Evolutionary conservation across 2,113 vertebrate genomes (phyloP).

Genomic region (Gila orcuttii): DNA sequence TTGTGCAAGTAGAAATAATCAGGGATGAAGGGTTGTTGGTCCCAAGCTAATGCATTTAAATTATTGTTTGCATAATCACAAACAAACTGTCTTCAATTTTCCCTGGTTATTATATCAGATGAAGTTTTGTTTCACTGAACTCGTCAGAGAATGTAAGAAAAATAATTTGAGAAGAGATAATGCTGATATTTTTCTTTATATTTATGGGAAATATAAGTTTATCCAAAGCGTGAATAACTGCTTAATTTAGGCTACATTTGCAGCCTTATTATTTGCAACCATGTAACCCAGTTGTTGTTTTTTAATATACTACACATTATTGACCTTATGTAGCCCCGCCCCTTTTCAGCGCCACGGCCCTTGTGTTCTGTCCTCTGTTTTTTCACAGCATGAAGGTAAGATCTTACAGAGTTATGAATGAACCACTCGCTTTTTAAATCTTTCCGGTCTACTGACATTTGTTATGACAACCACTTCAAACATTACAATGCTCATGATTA

Average conservation of each 20-base stretch:
- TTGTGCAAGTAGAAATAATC: not conserved
- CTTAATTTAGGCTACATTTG: too few species aligned
- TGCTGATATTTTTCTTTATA: not conserved
- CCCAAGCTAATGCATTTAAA: not conserved
- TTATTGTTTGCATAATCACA: not conserved
- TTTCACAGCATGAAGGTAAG: too few species aligned
- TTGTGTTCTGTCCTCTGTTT: too few species aligned
- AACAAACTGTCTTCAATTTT: not conserved
- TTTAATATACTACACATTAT: not conserved
- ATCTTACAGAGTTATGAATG: too few species aligned
- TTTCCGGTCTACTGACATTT: too few species aligned
- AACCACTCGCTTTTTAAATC: too few species aligned
- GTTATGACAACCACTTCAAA: too few species aligned
- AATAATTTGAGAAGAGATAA: not conserved
- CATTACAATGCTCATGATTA: too few species aligned
- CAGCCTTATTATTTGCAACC: too few species aligned
- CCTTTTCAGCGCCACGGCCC: too few species aligned
- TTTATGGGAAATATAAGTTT: not conserved
- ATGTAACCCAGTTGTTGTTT: too few species aligned
- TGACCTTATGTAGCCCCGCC: too few species aligned
- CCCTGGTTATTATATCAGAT: not conserved
- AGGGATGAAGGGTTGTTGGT: not conserved
- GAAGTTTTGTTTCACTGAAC: not conserved
- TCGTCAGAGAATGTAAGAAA: not conserved
- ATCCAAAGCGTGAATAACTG: not conserved